Evolutionary conservation across 2,888 invertebrate species (phyloP), one percentile per base, ranked within the genome.

Genomic region (Apantesis nais): DNA sequence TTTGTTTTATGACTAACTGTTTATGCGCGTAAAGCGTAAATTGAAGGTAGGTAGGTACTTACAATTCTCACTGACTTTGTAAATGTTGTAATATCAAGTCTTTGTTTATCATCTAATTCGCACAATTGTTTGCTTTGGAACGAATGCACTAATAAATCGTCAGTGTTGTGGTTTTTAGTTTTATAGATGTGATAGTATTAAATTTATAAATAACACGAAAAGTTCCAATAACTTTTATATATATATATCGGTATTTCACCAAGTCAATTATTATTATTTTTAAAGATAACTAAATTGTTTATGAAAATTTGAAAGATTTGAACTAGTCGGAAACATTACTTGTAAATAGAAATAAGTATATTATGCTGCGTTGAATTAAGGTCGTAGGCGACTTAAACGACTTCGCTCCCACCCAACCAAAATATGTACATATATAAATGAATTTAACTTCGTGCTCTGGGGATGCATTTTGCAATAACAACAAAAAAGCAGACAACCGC

Each of bases 1-100:
- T 79, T 79, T 79, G 62, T 71, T 31, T 60, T 71, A 76, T 80
- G 80, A 80, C 75, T 80, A 80, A 80, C 70, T 31, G 65, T 31
- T 52, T 25, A 44, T 67, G 60, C 71, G 70, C 62, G 66, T 71
- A 71, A 70, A 64, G 52, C 34, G 64, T 61, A 64, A 68, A 68
- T 66, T 65, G 60, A 34, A 58, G n/a, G 65, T 58, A 60, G 66
- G 37, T 58, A 44, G 60, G 37, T 62, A 58, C 58, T 71, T 71
- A 67, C 67, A 25, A 63, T 67, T 55, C 58, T 12, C 52, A n/a
- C 44, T 63, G 66, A 71, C 63, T 58, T 60, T 67, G 71, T 71
- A 61, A 67, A 63, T 67, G 67, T 61, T 68, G 62, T 68, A 68
- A 68, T 64, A 29, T 61, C 48, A 39, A n/a, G 55, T 64, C 63